These are phyloP conservation scores for Cetonia aurata DNA, from an alignment of 2,888 invertebrate genomes.

Conservation along the genomic window DNA sequence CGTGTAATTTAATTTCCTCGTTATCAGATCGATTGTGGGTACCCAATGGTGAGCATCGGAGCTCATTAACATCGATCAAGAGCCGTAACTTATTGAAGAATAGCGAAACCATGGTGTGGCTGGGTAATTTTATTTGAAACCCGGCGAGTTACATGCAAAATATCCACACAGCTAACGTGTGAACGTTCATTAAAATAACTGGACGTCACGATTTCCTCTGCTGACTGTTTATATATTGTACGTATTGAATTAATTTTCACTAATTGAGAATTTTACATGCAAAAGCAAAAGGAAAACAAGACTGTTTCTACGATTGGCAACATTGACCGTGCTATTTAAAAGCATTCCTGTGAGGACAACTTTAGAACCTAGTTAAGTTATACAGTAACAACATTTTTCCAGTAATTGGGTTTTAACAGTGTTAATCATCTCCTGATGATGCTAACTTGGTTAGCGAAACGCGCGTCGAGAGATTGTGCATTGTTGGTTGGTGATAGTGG, in stretches of 20 bases:
- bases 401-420: too few species aligned
- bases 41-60: conserved; percentile 15
- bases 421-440: too few species aligned
- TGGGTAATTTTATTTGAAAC: conserved; percentile 20
- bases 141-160: conserved; percentile 3
- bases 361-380: too few species aligned
- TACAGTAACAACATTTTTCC: too few species aligned
- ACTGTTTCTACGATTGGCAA: too few species aligned
- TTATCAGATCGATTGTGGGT: conserved; percentile 36
- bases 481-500: too few species aligned
- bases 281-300: too few species aligned
- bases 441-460: too few species aligned
- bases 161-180: conserved; percentile 9
- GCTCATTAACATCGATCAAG: conserved; percentile 34
- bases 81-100: conserved; percentile 33
- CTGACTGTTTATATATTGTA: background rate
- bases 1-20: conserved; percentile 40
- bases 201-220: background rate
- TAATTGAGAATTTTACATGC: conserved; percentile 3
- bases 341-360: too few species aligned
- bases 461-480: too few species aligned
- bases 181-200: conserved; percentile 32
- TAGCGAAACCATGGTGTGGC: background rate
- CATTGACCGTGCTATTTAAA: too few species aligned
- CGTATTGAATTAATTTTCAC: conserved; percentile 9